Evolutionary conservation across 1,140 invertebrate species (phyloP).

Genomic region (Venturia canescens): DNA sequence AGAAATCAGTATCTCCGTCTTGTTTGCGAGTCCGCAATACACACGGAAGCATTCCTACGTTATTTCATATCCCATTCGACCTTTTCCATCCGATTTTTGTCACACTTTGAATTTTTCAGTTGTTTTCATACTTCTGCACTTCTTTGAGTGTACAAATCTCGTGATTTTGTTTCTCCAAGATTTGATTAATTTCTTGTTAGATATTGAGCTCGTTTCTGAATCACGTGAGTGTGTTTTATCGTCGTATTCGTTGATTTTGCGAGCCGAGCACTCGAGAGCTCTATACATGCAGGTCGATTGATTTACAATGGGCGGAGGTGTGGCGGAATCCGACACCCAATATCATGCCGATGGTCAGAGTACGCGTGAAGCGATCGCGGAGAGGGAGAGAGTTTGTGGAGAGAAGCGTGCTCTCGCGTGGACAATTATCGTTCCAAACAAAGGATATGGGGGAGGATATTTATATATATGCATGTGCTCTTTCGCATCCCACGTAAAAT

Average conservation of each 20-base stretch:
- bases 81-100: too few relatives aligned
- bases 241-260: slow-evolving; percentile 3
- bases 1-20: too few relatives aligned
- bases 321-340: slow-evolving; percentile 66
- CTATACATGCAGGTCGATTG: slow-evolving; percentile 56
- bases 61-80: too few relatives aligned
- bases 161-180: neutral
- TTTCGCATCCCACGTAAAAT: slow-evolving; percentile 20
- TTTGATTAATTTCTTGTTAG: neutral
- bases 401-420: slow-evolving; percentile 41
- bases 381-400: neutral
- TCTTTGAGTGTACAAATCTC: too few relatives aligned
- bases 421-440: slow-evolving; percentile 66
- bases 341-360: slow-evolving; percentile 61
- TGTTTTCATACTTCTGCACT: too few relatives aligned
- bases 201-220: slow-evolving; percentile 2
- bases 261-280: neutral
- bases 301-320: slow-evolving; percentile 67
- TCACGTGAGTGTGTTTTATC: neutral
- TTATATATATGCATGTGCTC: slow-evolving; percentile 18
- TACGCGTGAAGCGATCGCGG: slow-evolving; percentile 1
- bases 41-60: too few relatives aligned
- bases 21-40: too few relatives aligned
- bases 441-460: slow-evolving; percentile 63
- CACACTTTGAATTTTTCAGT: too few relatives aligned